These are phyloP conservation scores for Papilio polyxenes DNA, from an alignment of 1,140 invertebrate genomes.

Conservation along the genomic window DNA sequence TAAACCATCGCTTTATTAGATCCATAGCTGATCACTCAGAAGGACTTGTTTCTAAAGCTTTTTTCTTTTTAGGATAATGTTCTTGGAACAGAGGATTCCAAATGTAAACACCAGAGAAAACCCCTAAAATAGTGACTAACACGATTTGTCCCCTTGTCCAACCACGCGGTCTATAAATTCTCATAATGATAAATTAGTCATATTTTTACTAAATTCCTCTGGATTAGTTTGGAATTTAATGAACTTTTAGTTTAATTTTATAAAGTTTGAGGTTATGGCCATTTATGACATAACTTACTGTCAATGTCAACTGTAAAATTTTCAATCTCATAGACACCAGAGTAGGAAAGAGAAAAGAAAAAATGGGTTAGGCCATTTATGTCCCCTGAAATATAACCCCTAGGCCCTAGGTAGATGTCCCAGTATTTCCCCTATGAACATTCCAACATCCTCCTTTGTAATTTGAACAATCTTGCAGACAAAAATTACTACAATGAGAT, in stretches of 20 bases:
- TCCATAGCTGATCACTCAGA: slow-evolving; percentile 52
- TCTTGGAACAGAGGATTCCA: slow-evolving; percentile 76
- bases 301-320: too few species aligned
- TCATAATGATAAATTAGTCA: slow-evolving; percentile 50
- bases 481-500: too few species aligned
- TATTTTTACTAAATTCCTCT: neutral
- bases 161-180: slow-evolving; percentile 66
- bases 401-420: too few species aligned
- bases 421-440: too few species aligned
- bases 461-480: too few species aligned
- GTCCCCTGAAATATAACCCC: too few species aligned
- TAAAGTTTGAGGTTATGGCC: neutral
- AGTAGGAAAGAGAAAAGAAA: neutral
- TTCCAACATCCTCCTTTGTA: too few species aligned
- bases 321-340: neutral
- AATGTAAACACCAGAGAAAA: slow-evolving; percentile 76
- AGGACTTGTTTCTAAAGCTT: slow-evolving; percentile 42
- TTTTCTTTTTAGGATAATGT: slow-evolving; percentile 50
- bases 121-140: slow-evolving; percentile 70
- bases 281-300: neutral
- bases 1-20: slow-evolving; percentile 49
- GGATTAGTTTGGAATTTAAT: neutral
- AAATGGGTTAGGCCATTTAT: neutral
- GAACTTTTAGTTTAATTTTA: neutral
- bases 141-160: slow-evolving; percentile 69